Evolutionary conservation across 2,113 vertebrate species (phyloP).

Genomic region (Hipposideros armiger): DNA sequence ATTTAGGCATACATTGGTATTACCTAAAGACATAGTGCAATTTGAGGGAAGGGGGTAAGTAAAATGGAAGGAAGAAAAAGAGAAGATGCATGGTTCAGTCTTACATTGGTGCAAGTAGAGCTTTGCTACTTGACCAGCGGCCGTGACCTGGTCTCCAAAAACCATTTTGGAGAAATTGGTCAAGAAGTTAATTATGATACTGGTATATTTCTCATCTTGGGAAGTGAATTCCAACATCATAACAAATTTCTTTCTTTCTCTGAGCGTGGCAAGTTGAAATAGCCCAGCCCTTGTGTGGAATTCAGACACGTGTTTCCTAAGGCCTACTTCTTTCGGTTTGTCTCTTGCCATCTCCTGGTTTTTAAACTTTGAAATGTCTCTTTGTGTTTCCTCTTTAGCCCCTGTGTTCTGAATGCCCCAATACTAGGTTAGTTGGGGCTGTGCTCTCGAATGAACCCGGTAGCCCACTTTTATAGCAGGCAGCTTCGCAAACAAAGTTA

Average conservation of each 20-base stretch:
- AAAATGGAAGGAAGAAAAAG: background rate
- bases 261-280: background rate
- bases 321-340: background rate
- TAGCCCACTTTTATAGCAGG: background rate
- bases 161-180: background rate
- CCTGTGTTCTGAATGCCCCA: background rate
- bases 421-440: background rate
- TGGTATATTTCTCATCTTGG: background rate
- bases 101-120: background rate
- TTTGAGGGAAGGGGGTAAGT: background rate
- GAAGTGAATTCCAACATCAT: conserved; percentile 5
- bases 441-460: background rate
- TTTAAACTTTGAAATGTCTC: background rate
- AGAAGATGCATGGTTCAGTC: background rate
- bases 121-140: background rate
- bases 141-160: background rate
- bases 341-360: background rate
- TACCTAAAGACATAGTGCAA: background rate
- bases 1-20: background rate
- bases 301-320: background rate
- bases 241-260: conserved; percentile 31
- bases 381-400: conserved; percentile 29
- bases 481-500: background rate
- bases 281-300: background rate
- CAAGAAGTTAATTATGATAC: conserved; percentile 24